Evolutionary conservation across 1,140 invertebrate genomes (phyloP), one percentile per base, ranked within the genome.

Genomic region (Papilio machaon): DNA sequence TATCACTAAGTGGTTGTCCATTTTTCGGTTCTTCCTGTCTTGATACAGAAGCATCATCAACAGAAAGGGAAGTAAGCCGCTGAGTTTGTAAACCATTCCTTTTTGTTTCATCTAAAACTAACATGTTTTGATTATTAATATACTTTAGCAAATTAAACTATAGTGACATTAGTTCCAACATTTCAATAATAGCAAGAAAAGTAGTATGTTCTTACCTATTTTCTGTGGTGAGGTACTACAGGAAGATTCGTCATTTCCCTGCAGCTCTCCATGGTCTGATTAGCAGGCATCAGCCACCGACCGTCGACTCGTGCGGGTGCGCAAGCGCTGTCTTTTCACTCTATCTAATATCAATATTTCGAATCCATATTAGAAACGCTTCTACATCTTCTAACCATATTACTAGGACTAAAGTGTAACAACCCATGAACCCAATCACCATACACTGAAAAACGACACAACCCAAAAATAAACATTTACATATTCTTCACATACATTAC

Each of bases 381-480:
- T 35, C 19, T 64, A 64, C 19, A 64, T 64, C 60, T 23, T 64
- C 64, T 67, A 67, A 35, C 60, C 60, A 67, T 35, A 15, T 67
- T 30, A 67, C 30, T 67, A 38, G 10, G 30, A 67, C 64, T 67
- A 67, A 67, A 67, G 64, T 67, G 30, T 67, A 38, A 67, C 30
- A 67, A 35, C 23, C 4, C 60, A 64, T 19, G 58, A 60, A 30
- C 19, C 15, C 64, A 11, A 67, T 67, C 64, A 35, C 64, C 23
- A 67, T 67, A 64, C 8, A 64, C 60, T 64, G 19, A 23, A 64
- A 64, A 35, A 67, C 30, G 64, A 67, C 11, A 67, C 64, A 67
- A 67, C 64, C 23, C 64, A 67, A 67, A 35, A 67, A 35, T 67
- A 35, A 67, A 67, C 60, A 67, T 35, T 67, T 9, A 30, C 11